Percentiles rank a stretch among this genome's conserved stretches.
Evolutionary conservation across 2,888 invertebrate genomes (phyloP).

Genomic region (Pollenia griseotomentosa): DNA sequence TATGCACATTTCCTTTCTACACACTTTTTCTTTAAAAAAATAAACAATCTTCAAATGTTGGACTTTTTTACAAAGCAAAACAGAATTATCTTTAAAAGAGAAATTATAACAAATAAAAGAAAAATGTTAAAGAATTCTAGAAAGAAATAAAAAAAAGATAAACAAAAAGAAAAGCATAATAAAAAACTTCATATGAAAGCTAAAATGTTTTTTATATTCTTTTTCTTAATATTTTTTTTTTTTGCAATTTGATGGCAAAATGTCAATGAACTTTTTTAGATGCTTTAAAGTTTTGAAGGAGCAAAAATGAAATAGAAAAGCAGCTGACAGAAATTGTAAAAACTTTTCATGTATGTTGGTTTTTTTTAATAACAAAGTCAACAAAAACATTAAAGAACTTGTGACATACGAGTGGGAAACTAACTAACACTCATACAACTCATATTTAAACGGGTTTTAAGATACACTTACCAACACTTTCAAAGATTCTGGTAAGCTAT

Average conservation of each 20-base stretch:
- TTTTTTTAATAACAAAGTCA: background rate
- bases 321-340: background rate
- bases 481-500: background rate
- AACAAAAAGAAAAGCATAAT: conserved; percentile 27
- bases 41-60: conserved; percentile 43
- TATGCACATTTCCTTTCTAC: too few relatives aligned
- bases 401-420: background rate
- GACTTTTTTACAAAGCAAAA: conserved; percentile 33
- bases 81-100: background rate
- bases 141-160: conserved; percentile 27
- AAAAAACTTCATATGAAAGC: conserved; percentile 5
- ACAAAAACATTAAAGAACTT: background rate
- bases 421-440: conserved; percentile 16
- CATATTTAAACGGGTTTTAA: background rate
- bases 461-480: conserved; percentile 2
- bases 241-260: conserved; percentile 5
- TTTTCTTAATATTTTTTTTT: background rate
- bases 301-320: background rate
- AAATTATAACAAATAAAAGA: background rate
- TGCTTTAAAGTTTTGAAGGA: conserved; percentile 25
- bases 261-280: conserved; percentile 57
- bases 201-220: background rate
- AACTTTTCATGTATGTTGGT: background rate
- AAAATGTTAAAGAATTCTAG: background rate
- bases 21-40: background rate